Base-by-base conservation (phyloP, 2,888 invertebrate species). In the Ctena decussata region DNA sequence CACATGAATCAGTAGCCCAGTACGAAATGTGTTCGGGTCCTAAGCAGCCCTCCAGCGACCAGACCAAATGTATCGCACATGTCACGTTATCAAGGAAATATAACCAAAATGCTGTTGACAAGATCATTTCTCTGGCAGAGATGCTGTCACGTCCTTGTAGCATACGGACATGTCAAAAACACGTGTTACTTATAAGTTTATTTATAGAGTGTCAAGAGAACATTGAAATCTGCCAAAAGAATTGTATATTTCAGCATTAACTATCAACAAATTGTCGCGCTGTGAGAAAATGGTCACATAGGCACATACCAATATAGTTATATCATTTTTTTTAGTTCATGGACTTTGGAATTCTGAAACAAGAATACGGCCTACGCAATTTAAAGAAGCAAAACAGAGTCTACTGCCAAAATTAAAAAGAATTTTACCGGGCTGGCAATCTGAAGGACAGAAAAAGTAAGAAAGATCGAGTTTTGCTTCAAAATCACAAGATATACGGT, bases 151-250 rank as follows among this genome's bases (percentile, higher is more conserved):
- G 18, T 57, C 57, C 8, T 11, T 57, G 27, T 24, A 24, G 27
- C 57, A 57, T 24, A 30, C 15, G 6, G 57, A 30, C 27, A 57
- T 57, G 57, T n/a, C 57, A 57, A 24, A 57, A 57, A 57, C 57
- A 57, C 57, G 57, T 57, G 65, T 65, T 65, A n/a, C 65, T 35
- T 65, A n/a, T 53, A 57, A 24, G 35, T 65, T 35, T 65, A 65
- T 65, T 35, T 35, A 35, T 65, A 65, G 11, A 35, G 65, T 65
- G 65, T 65, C 65, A 65, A 65, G 3, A 18, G 30, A 65, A 65
- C 32, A 35, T 65, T 35, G 18, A 65, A 65, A 65, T 11, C 65
- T 65, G 65, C 24, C 65, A 65, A 35, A 65, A 65, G 65, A 35
- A 32, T 35, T 6, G 65, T 65, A 65, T 35, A 65, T 65, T 65